These are phyloP conservation scores for Ariolimax columbianus DNA, from an alignment of 2,888 invertebrate genomes.

Conservation along the genomic window DNA sequence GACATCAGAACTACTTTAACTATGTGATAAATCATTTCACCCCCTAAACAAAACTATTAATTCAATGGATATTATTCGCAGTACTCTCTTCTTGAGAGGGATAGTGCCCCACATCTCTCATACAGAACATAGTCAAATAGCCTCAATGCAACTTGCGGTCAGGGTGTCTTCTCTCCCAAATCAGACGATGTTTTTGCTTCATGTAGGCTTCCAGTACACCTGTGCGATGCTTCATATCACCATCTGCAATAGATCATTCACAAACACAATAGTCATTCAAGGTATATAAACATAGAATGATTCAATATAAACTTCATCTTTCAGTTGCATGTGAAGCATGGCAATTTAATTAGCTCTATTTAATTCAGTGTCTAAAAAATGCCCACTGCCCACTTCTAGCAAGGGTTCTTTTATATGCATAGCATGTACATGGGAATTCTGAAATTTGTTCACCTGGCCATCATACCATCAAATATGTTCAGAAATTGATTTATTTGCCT, in stretches of 20 bases:
- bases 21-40: not conserved
- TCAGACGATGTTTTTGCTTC: conserved; percentile 98
- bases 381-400: too few relatives aligned
- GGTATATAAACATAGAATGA: not conserved
- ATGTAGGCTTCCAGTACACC: conserved; percentile 89
- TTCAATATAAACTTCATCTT: too few relatives aligned
- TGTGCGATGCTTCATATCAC: conserved; percentile 90
- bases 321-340: too few relatives aligned
- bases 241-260: conserved; percentile 81
- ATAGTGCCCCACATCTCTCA: not conserved
- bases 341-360: too few relatives aligned
- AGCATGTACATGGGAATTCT: too few relatives aligned
- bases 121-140: not conserved
- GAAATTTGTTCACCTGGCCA: too few relatives aligned
- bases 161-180: conserved; percentile 94
- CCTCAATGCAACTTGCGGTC: conserved; percentile 51
- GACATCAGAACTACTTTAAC: not conserved
- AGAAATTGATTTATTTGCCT: too few relatives aligned
- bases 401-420: too few relatives aligned
- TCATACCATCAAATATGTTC: too few relatives aligned
- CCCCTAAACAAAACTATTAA: not conserved
- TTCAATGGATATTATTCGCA: not conserved
- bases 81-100: not conserved
- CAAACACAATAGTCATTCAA: not conserved
- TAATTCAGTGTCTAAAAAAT: too few relatives aligned